Base-by-base conservation (phyloP, 2,888 invertebrate genomes). In the Morpho deidamia region DNA sequence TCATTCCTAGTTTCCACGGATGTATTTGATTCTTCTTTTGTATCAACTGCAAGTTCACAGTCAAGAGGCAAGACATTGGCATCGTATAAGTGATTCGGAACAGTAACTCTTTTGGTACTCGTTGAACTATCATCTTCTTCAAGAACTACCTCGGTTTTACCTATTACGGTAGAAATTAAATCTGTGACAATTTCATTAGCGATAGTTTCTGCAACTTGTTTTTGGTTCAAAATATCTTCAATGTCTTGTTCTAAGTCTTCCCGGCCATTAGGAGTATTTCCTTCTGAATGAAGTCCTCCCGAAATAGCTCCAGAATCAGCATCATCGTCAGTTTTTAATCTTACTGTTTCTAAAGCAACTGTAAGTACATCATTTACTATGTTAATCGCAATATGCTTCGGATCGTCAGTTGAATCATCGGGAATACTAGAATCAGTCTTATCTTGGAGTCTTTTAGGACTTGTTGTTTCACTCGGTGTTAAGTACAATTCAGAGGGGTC, bases 401-500 rank as follows among this genome's bases (percentile, higher is more conserved):
- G 87, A 61, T 88, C 84, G 54, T 81, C 81, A 51, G 65, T 68
- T 34, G 75, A 75, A 42, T 80, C 78, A 40, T 79, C 77, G 38
- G 72, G 67, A 70, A 71, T 71, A 59, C 66, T 66, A 37, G 59
- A 62, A 53, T 86, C 89, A 74, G 81, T 79, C 78, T 87, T 87
- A 67, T 87, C 87, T 73, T 76, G 74, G 59, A 68, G 70, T 77
- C 80, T 85, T 67, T 81, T 83, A 61, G 90, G 90, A 64, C 90
- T 90, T 64, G 90, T 90, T 39, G 91, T 85, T 74, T 93, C 94
- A 40, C 93, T 93, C 14, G 94, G 93, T 46, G 94, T 94, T 59
- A 93, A 78, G 69, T 94, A 94, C 55, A 92, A 85, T 69, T 94
- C 94, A 45, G 93, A 93, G 59, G 92, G 91, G 74, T 94, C 94